Percentiles rank a stretch among this genome's conserved stretches.
Evolutionary conservation across 2,797 vertebrate genomes (phyloP).

Genomic region (Tarsius wallacei): DNA sequence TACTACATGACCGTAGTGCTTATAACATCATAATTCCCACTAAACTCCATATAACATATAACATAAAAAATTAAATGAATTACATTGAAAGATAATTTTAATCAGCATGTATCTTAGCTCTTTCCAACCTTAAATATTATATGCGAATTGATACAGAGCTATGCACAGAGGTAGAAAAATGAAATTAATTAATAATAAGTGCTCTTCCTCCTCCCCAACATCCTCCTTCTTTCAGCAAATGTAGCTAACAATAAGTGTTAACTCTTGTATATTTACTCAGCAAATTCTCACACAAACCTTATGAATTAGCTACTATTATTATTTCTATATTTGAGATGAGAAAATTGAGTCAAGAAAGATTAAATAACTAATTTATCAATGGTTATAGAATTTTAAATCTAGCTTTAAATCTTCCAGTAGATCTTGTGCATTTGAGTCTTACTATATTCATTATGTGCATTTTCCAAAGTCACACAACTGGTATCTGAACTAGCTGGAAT

Average conservation of each 20-base stretch:
- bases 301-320: background rate
- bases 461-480: background rate
- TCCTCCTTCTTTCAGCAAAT: background rate
- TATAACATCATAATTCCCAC: background rate
- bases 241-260: background rate
- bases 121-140: background rate
- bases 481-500: background rate
- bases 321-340: background rate
- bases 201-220: background rate
- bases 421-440: background rate
- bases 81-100: background rate
- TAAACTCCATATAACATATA: background rate
- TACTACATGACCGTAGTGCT: background rate
- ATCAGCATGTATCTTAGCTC: background rate
- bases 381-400: background rate
- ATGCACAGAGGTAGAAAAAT: background rate
- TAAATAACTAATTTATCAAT: background rate
- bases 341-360: background rate
- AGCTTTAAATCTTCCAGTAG: background rate
- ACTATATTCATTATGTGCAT: background rate
- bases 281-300: background rate
- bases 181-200: background rate
- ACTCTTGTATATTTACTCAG: background rate
- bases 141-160: background rate
- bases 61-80: background rate